A percentile compares a stretch with the other conserved stretches of the same genome.
These are phyloP conservation scores for Nylanderia fulva DNA, from an alignment of 1,140 invertebrate genomes.

Conservation along the genomic window DNA sequence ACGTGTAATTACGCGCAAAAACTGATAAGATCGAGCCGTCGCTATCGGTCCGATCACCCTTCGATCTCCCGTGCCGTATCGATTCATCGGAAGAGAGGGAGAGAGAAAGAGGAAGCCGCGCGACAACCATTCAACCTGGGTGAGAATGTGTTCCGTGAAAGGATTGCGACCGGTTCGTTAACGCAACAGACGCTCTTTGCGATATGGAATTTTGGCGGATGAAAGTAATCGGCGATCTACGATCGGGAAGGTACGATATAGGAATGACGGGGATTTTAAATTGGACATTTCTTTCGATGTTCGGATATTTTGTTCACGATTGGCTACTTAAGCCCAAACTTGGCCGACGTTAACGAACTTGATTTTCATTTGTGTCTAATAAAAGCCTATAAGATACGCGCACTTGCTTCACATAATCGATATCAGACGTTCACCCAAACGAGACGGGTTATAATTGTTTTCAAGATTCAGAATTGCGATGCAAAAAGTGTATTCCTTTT, in stretches of 20 bases:
- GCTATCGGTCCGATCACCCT: slow-evolving; percentile 82
- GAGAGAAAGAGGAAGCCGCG: neutral
- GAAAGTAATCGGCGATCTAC: slow-evolving; percentile 50
- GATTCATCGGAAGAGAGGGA: slow-evolving; percentile 76
- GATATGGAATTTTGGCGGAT: slow-evolving; percentile 56
- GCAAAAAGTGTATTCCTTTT: neutral
- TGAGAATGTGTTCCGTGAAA: slow-evolving; percentile 66
- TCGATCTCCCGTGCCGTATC: slow-evolving; percentile 82
- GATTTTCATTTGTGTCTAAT: too few relatives aligned
- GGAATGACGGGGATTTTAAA: slow-evolving; percentile 28
- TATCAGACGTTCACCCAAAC: neutral
- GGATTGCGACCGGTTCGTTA: slow-evolving; percentile 71
- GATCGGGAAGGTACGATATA: slow-evolving; percentile 50
- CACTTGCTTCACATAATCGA: neutral
- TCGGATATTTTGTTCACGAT: neutral
- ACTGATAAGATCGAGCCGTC: slow-evolving; percentile 84
- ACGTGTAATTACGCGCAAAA: slow-evolving; percentile 85
- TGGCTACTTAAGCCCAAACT: neutral
- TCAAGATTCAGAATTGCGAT: too few relatives aligned
- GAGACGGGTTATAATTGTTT: neutral
- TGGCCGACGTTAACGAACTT: neutral
- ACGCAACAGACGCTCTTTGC: slow-evolving; percentile 29
- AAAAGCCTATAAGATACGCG: too few relatives aligned
- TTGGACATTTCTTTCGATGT: slow-evolving; percentile 13
- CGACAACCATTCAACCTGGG: slow-evolving; percentile 47